Evolutionary conservation across 1,140 invertebrate genomes (phyloP).

Genomic region (Bactericera cockerelli): DNA sequence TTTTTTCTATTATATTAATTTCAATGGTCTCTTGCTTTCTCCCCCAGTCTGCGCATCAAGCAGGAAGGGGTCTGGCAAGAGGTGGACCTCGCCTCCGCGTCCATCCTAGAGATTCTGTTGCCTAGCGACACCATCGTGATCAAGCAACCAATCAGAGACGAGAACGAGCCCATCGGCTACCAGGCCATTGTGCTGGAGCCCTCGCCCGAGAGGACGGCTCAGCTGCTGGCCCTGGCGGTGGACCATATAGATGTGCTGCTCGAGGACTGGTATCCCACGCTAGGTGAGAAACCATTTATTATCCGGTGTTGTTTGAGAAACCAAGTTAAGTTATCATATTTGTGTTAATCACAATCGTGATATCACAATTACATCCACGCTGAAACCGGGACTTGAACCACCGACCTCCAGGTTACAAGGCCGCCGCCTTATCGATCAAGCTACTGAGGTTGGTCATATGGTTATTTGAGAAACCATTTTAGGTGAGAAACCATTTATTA

Average conservation of each 20-base stretch:
- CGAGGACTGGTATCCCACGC: constrained; percentile 95
- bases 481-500: no score
- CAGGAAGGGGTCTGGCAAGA: constrained; percentile 70
- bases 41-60: constrained; percentile 49
- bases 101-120: constrained; percentile 78
- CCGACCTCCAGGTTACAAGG: no score
- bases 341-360: no score
- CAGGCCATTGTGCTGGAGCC: constrained; percentile 56
- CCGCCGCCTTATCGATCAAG: no score
- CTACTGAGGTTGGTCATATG: no score
- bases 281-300: no score
- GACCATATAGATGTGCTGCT: constrained; percentile 92
- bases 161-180: constrained; percentile 38
- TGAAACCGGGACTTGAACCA: no score
- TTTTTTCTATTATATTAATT: neutral
- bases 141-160: constrained; percentile 39
- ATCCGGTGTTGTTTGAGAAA: neutral
- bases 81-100: constrained; percentile 62
- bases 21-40: no score
- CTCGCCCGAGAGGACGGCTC: constrained; percentile 59
- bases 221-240: constrained; percentile 77
- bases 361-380: no score
- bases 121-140: constrained; percentile 59
- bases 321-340: no score
- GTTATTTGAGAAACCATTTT: no score